Evolutionary conservation across 2,888 invertebrate species (phyloP).

Genomic region (Luperina testacea): DNA sequence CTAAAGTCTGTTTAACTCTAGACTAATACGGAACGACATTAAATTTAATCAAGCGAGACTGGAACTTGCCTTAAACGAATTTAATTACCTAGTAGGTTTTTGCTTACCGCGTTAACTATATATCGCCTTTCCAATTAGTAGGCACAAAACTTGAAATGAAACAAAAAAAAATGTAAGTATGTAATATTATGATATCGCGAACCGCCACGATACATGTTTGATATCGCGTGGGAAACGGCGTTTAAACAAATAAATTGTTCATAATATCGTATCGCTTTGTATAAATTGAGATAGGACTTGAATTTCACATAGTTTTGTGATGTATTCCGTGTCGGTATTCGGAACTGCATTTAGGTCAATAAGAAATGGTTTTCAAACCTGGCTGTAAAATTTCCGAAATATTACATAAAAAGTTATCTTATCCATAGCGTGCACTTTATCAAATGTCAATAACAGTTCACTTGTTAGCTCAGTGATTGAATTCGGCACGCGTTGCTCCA

Average conservation of each 20-base stretch:
- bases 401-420: constrained; percentile 46
- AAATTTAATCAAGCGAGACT: constrained; percentile 31
- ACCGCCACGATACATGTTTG: constrained; percentile 57
- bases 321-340: constrained; percentile 18
- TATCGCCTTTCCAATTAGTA: constrained; percentile 64
- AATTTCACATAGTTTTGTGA: constrained; percentile 42
- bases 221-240: constrained; percentile 65
- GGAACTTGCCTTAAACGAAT: constrained; percentile 39
- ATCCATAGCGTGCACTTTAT: constrained; percentile 40
- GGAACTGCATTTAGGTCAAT: constrained; percentile 43
- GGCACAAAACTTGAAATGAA: constrained; percentile 35
- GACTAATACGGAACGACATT: constrained; percentile 21
- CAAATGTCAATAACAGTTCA: constrained; percentile 48
- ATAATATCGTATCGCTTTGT: constrained; percentile 43
- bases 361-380: constrained; percentile 33
- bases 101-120: constrained; percentile 43
- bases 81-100: constrained; percentile 60
- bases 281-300: constrained; percentile 43
- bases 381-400: constrained; percentile 36
- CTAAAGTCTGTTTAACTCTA: constrained; percentile 24
- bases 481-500: constrained; percentile 40
- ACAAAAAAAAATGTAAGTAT: constrained; percentile 21
- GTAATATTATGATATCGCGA: constrained; percentile 62
- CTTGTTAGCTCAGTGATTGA: constrained; percentile 52
- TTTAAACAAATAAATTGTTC: constrained; percentile 63